Conservation (phyloP, 2,113 vertebrate species). For the Chionis minor region DNA sequence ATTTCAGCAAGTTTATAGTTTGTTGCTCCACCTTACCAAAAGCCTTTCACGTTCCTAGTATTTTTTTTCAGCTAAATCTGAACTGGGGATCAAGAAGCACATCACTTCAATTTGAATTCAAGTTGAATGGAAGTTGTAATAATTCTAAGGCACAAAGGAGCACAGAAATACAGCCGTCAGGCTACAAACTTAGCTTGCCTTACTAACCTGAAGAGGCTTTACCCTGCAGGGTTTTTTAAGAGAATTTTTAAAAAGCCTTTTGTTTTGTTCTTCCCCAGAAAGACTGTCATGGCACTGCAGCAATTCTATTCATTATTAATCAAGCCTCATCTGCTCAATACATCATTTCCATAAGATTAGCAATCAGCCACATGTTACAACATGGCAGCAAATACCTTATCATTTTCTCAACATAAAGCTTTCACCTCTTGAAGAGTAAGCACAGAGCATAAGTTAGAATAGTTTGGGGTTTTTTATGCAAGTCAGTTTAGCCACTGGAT, state of each 20-base stretch:
- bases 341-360: neutral
- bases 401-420: neutral
- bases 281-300: neutral
- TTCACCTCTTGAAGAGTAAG: neutral
- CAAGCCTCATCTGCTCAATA: constrained; percentile 5
- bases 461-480: neutral
- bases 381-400: neutral
- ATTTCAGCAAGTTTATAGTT: neutral
- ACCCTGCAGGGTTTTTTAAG: neutral
- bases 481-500: neutral
- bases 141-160: neutral
- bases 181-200: neutral
- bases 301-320: constrained; percentile 31
- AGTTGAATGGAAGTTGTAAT: neutral
- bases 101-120: neutral
- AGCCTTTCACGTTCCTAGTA: neutral
- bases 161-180: neutral
- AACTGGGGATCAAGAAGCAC: neutral
- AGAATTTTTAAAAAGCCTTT: neutral
- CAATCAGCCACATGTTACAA: neutral
- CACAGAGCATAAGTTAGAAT: neutral
- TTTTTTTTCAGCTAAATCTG: neutral
- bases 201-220: neutral
- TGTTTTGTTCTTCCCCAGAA: neutral
- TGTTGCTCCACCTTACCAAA: neutral